These are phyloP conservation scores for Psix sp. DNA, from an alignment of 1,140 invertebrate species.

Conservation along the genomic window DNA sequence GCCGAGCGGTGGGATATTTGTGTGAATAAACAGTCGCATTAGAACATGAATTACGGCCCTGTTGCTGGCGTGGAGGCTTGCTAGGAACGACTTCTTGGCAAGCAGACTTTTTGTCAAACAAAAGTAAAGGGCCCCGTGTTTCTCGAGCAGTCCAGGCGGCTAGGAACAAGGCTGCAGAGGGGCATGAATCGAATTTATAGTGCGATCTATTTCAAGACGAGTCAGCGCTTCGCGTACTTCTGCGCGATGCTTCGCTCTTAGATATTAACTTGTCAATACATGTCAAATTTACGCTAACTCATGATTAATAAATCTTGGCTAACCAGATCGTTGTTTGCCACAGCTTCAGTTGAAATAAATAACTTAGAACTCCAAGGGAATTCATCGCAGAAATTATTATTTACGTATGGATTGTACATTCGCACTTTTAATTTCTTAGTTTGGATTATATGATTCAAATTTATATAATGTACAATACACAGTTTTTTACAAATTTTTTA, in stretches of 20 bases:
- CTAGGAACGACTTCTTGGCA: conserved; percentile 68
- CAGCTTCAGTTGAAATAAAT: no score
- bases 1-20: conserved; percentile 34
- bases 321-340: no score
- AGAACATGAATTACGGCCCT: conserved; percentile 56
- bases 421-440: no score
- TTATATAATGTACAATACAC: no score
- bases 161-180: conserved; percentile 58
- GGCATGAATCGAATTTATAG: conserved; percentile 65
- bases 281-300: conserved; percentile 32
- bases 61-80: conserved; percentile 54
- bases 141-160: conserved; percentile 37
- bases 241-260: conserved; percentile 46
- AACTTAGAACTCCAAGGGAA: no score
- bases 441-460: no score
- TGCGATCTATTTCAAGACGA: conserved; percentile 73
- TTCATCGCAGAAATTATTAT: no score
- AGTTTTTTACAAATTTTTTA: no score
- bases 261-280: conserved; percentile 46
- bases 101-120: conserved; percentile 67
- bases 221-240: conserved; percentile 64
- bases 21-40: conserved; percentile 22
- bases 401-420: no score
- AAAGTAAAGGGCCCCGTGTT: conserved; percentile 64
- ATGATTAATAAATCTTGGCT: conserved; percentile 25